Conservation (phyloP, 2,888 invertebrate genomes). For the Sylvicola cinctus region DNA sequence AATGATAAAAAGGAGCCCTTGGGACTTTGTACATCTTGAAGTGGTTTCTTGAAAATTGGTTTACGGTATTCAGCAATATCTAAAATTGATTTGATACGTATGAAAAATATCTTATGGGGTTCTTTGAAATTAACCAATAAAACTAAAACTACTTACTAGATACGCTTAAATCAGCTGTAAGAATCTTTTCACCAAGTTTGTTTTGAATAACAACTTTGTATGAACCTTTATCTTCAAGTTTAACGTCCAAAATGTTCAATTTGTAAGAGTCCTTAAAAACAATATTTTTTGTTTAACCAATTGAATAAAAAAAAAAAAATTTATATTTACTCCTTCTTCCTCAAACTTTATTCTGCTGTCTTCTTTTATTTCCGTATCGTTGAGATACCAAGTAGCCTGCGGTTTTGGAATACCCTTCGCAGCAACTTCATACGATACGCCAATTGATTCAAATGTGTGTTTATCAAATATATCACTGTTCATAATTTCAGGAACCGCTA, state of each 20-base stretch:
- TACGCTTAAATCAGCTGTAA: constrained; percentile 51
- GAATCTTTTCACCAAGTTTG: constrained; percentile 56
- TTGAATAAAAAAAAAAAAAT: too few relatives aligned
- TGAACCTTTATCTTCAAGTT: constrained; percentile 52
- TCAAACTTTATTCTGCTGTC: constrained; percentile 38
- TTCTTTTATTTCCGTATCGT: constrained; percentile 48
- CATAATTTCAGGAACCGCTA: constrained; percentile 50
- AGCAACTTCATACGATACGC: constrained; percentile 55
- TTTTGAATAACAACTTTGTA: constrained; percentile 71
- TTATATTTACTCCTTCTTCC: constrained; percentile 31
- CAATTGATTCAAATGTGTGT: constrained; percentile 59
- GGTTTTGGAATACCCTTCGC: constrained; percentile 61
- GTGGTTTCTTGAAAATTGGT: constrained; percentile 47
- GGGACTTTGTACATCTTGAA: constrained; percentile 46
- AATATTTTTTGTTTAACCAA: neutral
- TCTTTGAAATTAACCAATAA: too few relatives aligned
- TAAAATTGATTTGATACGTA: constrained; percentile 15
- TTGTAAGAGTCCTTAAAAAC: constrained; percentile 36
- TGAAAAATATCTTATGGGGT: constrained; percentile 1
- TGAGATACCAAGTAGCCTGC: constrained; percentile 55
- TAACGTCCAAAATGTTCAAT: constrained; percentile 47
- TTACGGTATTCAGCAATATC: constrained; percentile 58
- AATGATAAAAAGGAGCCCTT: constrained; percentile 46
- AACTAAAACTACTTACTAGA: constrained; percentile 33
- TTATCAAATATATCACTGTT: constrained; percentile 54